These are phyloP conservation scores for Philaethria dido DNA, from an alignment of 2,888 invertebrate species.

Conservation along the genomic window DNA sequence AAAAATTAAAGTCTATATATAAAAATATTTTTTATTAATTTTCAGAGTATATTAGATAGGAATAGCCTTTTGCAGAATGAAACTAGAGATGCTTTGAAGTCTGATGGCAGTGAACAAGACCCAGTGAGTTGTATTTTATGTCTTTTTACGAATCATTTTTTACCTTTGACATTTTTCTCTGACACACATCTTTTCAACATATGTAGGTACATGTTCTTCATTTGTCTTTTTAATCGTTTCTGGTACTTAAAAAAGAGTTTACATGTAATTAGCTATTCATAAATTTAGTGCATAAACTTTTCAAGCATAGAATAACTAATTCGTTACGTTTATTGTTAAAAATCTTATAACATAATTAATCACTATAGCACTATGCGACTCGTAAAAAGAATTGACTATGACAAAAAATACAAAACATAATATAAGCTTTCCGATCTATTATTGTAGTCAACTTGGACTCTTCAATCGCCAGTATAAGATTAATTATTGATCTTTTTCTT, in stretches of 20 bases:
- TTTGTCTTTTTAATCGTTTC: background rate
- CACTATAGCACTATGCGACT: background rate
- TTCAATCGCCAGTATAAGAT: background rate
- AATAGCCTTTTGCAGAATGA: constrained; percentile 77
- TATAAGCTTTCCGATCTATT: background rate
- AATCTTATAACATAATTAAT: constrained; percentile 4
- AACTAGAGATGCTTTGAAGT: constrained; percentile 88
- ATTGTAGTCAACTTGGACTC: background rate
- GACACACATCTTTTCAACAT: no score
- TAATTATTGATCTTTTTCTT: constrained; percentile 4
- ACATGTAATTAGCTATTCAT: background rate
- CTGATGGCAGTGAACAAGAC: constrained; percentile 90
- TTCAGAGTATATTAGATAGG: background rate
- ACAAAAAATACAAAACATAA: background rate
- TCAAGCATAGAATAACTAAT: background rate
- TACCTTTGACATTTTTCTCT: background rate
- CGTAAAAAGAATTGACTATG: background rate
- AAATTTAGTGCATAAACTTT: background rate
- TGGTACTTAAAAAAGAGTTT: background rate
- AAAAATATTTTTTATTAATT: background rate
- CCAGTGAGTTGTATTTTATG: constrained; percentile 83
- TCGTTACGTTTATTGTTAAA: background rate
- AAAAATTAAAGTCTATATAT: no score
- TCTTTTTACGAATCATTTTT: constrained; percentile 6
- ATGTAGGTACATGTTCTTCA: no score